phyloP scores from a whole-genome alignment of 2,888 invertebrate genomes.

The Homarus gammarus region DNA sequence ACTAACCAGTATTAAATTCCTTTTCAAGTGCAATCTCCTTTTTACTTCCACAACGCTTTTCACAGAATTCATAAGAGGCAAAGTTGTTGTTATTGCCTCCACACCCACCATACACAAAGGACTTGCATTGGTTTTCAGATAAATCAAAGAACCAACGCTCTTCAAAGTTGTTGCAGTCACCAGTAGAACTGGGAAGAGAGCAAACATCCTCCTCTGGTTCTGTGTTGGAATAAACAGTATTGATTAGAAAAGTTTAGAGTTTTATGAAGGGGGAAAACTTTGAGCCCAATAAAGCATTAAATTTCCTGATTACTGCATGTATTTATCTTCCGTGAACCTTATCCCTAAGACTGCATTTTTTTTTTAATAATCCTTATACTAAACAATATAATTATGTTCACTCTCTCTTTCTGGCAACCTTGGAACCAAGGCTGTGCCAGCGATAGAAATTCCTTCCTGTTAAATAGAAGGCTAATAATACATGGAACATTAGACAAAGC shows the following conservation, averaged over 20 bases:
- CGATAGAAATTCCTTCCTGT: no score
- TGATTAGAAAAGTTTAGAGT: no score
- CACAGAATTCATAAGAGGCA: constrained; percentile 84
- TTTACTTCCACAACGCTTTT: constrained; percentile 83
- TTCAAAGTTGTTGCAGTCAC: constrained; percentile 88
- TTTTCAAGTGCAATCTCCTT: constrained; percentile 41
- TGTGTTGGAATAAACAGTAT: constrained; percentile 17
- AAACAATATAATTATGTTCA: no score
- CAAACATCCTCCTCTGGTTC: constrained; percentile 85
- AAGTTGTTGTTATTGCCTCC: constrained; percentile 95
- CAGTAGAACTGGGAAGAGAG: constrained; percentile 86
- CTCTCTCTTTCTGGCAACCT: no score
- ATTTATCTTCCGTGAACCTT: no score
- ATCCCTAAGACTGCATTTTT: not conserved
- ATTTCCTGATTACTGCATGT: no score
- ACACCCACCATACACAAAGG: constrained; percentile 94
- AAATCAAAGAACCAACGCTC: constrained; percentile 91
- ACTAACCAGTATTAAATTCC: constrained; percentile 75
- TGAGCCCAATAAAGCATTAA: no score
- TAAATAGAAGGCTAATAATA: no score
- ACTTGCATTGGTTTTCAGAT: constrained; percentile 85
- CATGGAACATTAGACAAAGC: no score
- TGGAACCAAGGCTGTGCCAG: no score
- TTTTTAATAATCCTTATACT: not conserved
- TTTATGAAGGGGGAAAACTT: no score